Base-by-base conservation (phyloP, 64 coral and sea anemone genomes). In the Porites lutea region DNA sequence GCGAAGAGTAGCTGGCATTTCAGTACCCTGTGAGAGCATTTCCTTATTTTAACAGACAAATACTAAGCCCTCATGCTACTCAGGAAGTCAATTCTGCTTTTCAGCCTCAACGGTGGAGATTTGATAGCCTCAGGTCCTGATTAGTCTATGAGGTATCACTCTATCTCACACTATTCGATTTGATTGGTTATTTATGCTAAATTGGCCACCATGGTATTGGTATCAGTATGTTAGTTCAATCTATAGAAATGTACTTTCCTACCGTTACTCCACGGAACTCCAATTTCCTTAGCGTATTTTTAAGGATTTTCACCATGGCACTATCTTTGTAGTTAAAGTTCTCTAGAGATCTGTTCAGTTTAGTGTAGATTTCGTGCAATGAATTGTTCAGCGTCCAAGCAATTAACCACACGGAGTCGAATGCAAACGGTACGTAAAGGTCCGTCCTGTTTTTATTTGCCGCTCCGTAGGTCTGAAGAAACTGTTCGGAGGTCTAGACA, bases 261-360 rank as follows among this genome's bases (percentile, higher is more conserved):
- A 92, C 91, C 91, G 91, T 93, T 50, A 87, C 69, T 65, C 91
- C 91, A n/a, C 27, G 72, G 61, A 93, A 87, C 18, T 66, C 27
- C 73, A 93, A 1, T 4, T 19, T 75, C 47, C 87, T 16, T 12
- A 87, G 16, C 4, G 91, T 87, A 4, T 43, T 16, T 27, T 59
- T 22, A 11, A 93, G 44, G 5, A 79, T 69, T 48, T 78, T 15
- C n/a, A 52, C 50, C 59, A 87, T 93, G 48, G 16, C 60, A 13
- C 67, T 86, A 21, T 87, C 61, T 78, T 50, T 16, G 83, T 93
- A 93, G n/a, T 13, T 87, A 50, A 93, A 93, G 3, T 65, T 27
- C 4, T 78, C 82, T 14, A 93, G 65, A 43, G 73, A 78, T 49
- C 53, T 93, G 83, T 93, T 93, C 23, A 78, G 37, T 9, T 63